Evolutionary conservation across 1,140 invertebrate species (phyloP).

Genomic region (Conus betulinus): DNA sequence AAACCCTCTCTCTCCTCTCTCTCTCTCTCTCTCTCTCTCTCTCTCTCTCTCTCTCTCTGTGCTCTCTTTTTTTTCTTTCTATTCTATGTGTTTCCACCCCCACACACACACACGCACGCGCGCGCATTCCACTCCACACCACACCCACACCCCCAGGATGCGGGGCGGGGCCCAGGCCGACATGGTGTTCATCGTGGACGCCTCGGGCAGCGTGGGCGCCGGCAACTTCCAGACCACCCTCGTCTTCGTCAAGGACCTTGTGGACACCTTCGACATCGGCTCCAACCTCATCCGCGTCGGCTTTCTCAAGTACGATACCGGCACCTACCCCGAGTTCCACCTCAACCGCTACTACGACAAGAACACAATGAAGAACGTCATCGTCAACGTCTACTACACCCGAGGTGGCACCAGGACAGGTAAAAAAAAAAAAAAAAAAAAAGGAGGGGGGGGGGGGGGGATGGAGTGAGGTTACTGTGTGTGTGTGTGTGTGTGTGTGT

Average conservation of each 20-base stretch:
- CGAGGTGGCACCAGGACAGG: constrained; percentile 45
- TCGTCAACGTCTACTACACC: constrained; percentile 40
- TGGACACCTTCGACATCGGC: constrained; percentile 53
- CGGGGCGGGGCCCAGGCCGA: constrained; percentile 50
- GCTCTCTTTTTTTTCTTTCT: too few species aligned
- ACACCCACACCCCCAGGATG: constrained; percentile 12
- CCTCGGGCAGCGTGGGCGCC: constrained; percentile 49
- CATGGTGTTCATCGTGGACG: constrained; percentile 60
- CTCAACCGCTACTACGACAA: constrained; percentile 44
- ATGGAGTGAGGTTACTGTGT: neutral
- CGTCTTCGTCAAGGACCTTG: constrained; percentile 54
- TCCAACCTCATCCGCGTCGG: constrained; percentile 42
- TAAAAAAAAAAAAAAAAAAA: neutral
- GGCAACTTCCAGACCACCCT: constrained; percentile 53
- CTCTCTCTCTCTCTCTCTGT: neutral
- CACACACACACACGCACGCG: too few species aligned
- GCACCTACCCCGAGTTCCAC: constrained; percentile 44
- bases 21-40: too few species aligned
- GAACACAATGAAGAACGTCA: constrained; percentile 34
- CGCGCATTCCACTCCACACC: neutral
- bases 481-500: neutral
- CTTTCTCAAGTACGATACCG: constrained; percentile 41
- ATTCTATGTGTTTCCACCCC: too few species aligned
- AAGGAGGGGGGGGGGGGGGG: too few species aligned
- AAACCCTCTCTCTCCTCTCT: neutral